Base-by-base conservation (phyloP, 2,888 invertebrate genomes). In the Scaptomyza tumidula region DNA sequence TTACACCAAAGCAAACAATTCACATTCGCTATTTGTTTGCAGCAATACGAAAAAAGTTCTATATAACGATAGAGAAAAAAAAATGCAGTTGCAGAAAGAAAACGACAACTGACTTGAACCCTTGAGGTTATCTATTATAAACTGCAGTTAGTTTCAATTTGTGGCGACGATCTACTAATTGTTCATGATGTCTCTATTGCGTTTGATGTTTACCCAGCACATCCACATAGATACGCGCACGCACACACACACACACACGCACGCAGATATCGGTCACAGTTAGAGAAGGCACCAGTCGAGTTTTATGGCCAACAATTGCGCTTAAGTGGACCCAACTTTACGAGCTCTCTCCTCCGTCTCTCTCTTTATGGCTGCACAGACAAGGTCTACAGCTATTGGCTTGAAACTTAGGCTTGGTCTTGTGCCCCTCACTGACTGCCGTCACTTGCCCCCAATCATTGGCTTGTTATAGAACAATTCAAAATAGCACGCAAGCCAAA, bases 261-360 rank as follows among this genome's bases (percentile, higher is more conserved):
- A 7, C 43, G 61, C 31, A 35, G 46, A 44, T 44, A 56, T 62
- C 35, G 44, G 58, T 49, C 45, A 37, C 44, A 43, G 57, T 52
- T 45, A 57, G 54, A 54, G 37, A 46, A 57, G 73, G 19, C 53
- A 61, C 50, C 50, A 70, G 73, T 65, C 69, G 75, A 78, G 75
- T 82, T 87, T 87, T 85, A 85, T 87, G 88, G 72, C 74, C 80
- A 77, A 77, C 88, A 87, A 85, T 87, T 85, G 88, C 80, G 76
- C 80, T 82, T 86, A 87, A 85, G 88, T 87, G 83, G 80, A 72
- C 72, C 74, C 72, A 85, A 88, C 83, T 88, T 85, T 85, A 85
- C 83, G 88, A 85, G 83, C 83, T 19, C 1, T 14, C 13, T 50
- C 11, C 4, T 6, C 19, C 7, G 24, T 44, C 56, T 29, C 11